phyloP scores from a whole-genome alignment of 2,888 invertebrate genomes.

The Ephialtes manifestator region DNA sequence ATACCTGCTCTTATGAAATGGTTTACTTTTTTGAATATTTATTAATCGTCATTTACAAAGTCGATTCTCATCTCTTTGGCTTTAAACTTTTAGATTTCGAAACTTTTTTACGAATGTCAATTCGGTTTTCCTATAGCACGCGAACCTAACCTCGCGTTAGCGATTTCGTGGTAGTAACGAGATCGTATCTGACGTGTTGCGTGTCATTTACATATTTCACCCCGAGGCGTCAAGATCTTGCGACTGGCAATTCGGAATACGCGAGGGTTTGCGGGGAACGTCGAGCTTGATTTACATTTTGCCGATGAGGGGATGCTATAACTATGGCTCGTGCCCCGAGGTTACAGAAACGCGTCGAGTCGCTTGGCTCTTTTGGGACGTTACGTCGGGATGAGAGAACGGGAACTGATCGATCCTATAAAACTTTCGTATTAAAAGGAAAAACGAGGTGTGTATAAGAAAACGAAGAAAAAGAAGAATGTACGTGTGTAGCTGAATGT shows the following conservation, averaged over 20 bases:
- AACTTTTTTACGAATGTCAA: not conserved
- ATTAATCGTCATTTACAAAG: not conserved
- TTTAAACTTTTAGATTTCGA: not conserved
- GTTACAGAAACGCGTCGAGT: slow-evolving; percentile 60
- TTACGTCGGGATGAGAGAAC: slow-evolving; percentile 19
- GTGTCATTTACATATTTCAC: slow-evolving; percentile 84
- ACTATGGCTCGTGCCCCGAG: slow-evolving; percentile 61
- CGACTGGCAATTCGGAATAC: slow-evolving; percentile 75
- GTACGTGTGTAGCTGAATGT: slow-evolving; percentile 29
- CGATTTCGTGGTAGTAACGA: slow-evolving; percentile 74
- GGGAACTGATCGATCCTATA: slow-evolving; percentile 55
- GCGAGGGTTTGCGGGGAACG: slow-evolving; percentile 68
- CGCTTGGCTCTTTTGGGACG: slow-evolving; percentile 53
- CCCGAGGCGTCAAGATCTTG: slow-evolving; percentile 79
- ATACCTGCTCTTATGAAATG: too few relatives aligned
- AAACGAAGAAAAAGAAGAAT: not conserved
- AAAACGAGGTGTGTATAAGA: slow-evolving; percentile 13
- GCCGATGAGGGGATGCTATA: slow-evolving; percentile 55
- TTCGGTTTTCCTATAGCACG: not conserved
- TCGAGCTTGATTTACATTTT: slow-evolving; percentile 79
- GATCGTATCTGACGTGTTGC: slow-evolving; percentile 80
- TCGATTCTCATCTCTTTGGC: not conserved
- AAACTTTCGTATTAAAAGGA: slow-evolving; percentile 56
- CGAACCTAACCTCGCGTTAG: slow-evolving; percentile 42
- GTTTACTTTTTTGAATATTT: too few relatives aligned